A percentile compares a stretch with the other conserved stretches of the same genome.
Conservation (phyloP, 2,797 vertebrate genomes). For the Phoebastria nigripes region DNA sequence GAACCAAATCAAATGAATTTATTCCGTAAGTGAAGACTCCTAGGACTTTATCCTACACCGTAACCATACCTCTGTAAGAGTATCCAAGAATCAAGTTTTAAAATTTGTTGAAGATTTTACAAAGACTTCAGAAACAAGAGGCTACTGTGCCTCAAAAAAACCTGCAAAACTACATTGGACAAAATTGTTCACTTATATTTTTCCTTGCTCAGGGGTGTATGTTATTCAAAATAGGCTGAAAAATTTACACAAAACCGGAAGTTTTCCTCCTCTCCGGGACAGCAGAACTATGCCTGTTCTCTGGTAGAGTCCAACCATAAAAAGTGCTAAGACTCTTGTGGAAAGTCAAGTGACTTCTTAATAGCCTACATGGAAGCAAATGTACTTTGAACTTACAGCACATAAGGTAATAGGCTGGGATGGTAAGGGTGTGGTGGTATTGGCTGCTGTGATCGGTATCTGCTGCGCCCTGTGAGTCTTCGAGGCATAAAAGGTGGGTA, state of each 20-base stretch:
- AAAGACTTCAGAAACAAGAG: background rate
- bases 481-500: constrained; percentile 95
- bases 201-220: background rate
- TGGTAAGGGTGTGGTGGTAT: constrained; percentile 92
- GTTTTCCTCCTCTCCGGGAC: background rate
- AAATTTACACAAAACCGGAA: background rate
- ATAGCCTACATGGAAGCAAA: constrained; percentile 3
- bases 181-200: background rate
- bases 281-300: background rate
- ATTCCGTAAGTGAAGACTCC: background rate
- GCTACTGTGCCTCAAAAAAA: background rate
- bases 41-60: background rate
- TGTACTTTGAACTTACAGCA: constrained; percentile 85
- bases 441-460: constrained; percentile 91
- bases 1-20: background rate
- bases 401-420: constrained; percentile 95
- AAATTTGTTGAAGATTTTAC: background rate
- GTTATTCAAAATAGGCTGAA: background rate
- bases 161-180: background rate
- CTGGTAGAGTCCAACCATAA: background rate
- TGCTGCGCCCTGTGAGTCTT: constrained; percentile 87
- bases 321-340: background rate
- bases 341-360: background rate
- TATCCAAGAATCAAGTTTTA: background rate
- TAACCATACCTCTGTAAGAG: background rate